These are phyloP conservation scores for Chaetodon auriga DNA, from an alignment of 2,113 vertebrate genomes.

Conservation along the genomic window DNA sequence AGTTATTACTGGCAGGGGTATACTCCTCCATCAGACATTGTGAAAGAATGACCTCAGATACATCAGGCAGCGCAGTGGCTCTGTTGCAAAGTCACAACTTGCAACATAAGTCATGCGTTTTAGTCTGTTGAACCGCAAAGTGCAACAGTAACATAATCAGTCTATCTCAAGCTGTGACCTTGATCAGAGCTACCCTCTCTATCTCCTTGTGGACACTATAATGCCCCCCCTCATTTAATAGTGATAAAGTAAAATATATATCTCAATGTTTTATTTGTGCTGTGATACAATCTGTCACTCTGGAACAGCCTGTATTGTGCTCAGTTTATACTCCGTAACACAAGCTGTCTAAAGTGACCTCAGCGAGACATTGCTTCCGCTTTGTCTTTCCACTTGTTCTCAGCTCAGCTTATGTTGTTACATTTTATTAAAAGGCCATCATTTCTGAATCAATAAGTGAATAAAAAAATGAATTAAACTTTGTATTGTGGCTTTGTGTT, in stretches of 20 bases:
- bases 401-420: slow-evolving; percentile 2
- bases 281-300: slow-evolving; percentile 28
- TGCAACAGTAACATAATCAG: slow-evolving; percentile 46
- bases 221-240: slow-evolving; percentile 4
- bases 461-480: background rate
- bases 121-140: slow-evolving; percentile 51
- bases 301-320: slow-evolving; percentile 39
- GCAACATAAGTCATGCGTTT: slow-evolving; percentile 71
- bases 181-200: slow-evolving; percentile 43
- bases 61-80: slow-evolving; percentile 51
- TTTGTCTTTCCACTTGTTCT: background rate
- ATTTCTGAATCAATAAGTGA: slow-evolving; percentile 11
- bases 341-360: slow-evolving; percentile 28
- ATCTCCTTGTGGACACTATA: slow-evolving; percentile 15
- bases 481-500: background rate
- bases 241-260: slow-evolving; percentile 23
- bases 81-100: slow-evolving; percentile 74
- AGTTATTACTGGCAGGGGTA: slow-evolving; percentile 66
- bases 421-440: slow-evolving; percentile 4
- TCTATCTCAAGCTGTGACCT: slow-evolving; percentile 62
- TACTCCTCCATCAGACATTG: slow-evolving; percentile 60
- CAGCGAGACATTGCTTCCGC: background rate
- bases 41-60: slow-evolving; percentile 69
- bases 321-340: slow-evolving; percentile 34
- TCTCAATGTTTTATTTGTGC: slow-evolving; percentile 23